Conservation (phyloP, 2,113 vertebrate species). For the Variabilichromis moorii region DNA sequence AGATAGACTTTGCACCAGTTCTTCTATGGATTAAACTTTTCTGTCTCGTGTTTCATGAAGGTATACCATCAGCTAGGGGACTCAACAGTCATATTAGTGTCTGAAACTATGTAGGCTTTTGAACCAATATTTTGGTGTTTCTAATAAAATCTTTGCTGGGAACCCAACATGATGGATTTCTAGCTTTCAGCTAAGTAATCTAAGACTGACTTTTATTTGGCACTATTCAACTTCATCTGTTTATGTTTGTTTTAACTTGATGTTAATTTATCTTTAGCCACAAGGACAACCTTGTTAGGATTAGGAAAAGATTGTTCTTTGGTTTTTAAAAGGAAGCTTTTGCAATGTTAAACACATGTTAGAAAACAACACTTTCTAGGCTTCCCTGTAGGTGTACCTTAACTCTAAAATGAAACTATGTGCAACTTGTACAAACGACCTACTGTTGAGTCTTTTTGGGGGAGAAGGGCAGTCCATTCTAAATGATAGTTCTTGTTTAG, state of each 20-base stretch:
- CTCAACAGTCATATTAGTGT: not conserved
- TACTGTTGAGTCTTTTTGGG: not conserved
- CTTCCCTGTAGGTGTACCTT: not conserved
- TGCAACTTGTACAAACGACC: not conserved
- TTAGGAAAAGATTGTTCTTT: not conserved
- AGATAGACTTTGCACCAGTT: not conserved
- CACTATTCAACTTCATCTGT: not conserved
- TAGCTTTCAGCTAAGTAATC: not conserved
- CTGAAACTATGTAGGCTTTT: not conserved
- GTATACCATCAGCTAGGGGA: not conserved
- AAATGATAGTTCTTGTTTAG: not conserved
- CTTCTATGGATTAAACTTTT: not conserved
- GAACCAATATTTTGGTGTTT: not conserved
- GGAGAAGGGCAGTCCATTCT: not conserved
- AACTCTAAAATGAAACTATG: not conserved
- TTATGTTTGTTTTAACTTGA: not conserved
- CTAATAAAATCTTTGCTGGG: not conserved
- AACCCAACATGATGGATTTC: not conserved
- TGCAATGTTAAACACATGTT: not conserved
- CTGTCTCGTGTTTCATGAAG: not conserved
- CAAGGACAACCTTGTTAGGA: not conserved
- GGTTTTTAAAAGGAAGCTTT: not conserved
- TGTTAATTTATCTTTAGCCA: not conserved
- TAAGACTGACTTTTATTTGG: not conserved
- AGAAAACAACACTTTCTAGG: not conserved